Conservation (phyloP, 1,140 invertebrate species). For the Rhagoletis zephyria region DNA sequence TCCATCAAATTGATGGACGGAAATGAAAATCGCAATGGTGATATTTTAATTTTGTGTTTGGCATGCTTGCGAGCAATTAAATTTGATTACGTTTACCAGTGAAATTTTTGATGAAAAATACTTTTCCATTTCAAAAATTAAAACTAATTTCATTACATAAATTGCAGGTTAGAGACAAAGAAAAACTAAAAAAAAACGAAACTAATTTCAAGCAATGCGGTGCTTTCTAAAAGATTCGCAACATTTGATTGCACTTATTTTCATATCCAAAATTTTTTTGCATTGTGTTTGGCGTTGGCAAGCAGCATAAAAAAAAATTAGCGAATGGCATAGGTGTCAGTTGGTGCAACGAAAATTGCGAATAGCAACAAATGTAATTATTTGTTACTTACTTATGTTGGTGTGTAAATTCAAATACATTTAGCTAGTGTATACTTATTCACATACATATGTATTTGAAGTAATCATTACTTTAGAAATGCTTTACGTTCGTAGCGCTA, state of each 20-base stretch:
- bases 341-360: not conserved
- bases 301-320: not conserved
- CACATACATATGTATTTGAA: not conserved
- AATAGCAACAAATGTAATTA: not conserved
- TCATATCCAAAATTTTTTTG: not conserved
- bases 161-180: not conserved
- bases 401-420: not conserved
- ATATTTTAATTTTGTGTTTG: conserved; percentile 19
- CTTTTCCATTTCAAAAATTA: not conserved
- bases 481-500: not conserved
- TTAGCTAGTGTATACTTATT: not conserved
- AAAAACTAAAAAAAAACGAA: not conserved
- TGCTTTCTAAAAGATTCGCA: not conserved
- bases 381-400: not conserved
- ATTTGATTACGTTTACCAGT: not conserved
- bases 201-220: not conserved
- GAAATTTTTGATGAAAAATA: conserved; percentile 16
- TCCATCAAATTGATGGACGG: conserved; percentile 33
- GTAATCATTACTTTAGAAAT: not conserved
- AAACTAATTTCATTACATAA: conserved; percentile 11
- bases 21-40: conserved; percentile 22
- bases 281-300: not conserved
- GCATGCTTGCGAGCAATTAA: conserved; percentile 8
- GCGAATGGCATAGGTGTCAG: not conserved
- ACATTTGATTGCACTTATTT: conserved; percentile 21